Conservation (phyloP, 2,113 vertebrate genomes). For the Pyrgilauda ruficollis region DNA sequence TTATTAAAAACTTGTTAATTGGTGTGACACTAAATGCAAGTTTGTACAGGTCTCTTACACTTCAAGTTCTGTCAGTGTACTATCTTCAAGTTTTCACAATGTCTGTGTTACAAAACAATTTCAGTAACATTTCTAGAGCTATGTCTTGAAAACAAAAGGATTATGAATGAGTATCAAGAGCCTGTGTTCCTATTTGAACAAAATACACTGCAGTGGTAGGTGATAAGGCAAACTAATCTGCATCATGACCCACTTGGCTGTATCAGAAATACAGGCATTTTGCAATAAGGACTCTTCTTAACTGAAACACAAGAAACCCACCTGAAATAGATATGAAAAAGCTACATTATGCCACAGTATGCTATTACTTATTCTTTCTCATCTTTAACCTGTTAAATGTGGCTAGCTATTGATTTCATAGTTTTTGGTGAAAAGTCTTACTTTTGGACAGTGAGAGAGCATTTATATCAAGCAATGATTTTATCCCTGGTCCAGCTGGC, state of each 20-base stretch:
- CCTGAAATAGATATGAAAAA: not conserved
- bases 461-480: not conserved
- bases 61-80: not conserved
- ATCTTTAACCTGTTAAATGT: not conserved
- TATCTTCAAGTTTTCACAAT: not conserved
- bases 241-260: not conserved
- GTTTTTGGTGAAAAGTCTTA: not conserved
- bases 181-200: not conserved
- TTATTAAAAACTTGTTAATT: not conserved
- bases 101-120: not conserved
- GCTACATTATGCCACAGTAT: not conserved
- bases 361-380: not conserved
- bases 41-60: not conserved
- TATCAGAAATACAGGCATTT: not conserved
- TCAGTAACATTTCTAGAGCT: not conserved
- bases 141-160: not conserved
- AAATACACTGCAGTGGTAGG: not conserved
- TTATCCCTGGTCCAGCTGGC: not conserved
- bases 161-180: not conserved
- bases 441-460: not conserved
- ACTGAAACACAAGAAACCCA: not conserved
- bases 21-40: not conserved
- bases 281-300: not conserved
- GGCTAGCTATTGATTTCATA: not conserved
- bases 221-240: not conserved